These are phyloP conservation scores for Tragopan temminckii DNA, from an alignment of 2,797 vertebrate species.

Conservation along the genomic window DNA sequence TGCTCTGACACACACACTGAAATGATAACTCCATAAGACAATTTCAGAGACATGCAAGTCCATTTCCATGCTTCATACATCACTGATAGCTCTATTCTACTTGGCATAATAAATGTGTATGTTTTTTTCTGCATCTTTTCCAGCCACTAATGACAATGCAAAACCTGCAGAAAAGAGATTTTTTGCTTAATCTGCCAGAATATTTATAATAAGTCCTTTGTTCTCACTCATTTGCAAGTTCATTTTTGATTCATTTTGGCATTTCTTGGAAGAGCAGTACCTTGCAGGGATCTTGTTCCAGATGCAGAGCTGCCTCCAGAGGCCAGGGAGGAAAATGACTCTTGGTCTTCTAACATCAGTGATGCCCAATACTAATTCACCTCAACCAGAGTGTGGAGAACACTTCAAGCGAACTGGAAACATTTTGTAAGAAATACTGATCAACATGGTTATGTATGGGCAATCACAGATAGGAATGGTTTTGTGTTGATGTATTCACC, in stretches of 20 bases:
- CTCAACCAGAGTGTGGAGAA: background rate
- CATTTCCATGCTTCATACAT: background rate
- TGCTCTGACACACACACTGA: background rate
- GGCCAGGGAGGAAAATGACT: background rate
- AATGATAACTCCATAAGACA: background rate
- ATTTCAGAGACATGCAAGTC: background rate
- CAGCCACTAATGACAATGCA: background rate
- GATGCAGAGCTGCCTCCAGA: background rate
- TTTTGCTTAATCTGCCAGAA: background rate
- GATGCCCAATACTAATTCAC: background rate
- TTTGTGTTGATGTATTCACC: background rate
- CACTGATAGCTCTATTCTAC: background rate
- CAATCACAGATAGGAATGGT: background rate
- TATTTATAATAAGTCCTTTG: background rate
- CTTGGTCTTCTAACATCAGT: accelerated
- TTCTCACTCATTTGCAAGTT: background rate
- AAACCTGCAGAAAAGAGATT: background rate
- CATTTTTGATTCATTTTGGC: background rate
- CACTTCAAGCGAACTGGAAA: background rate
- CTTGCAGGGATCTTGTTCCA: background rate
- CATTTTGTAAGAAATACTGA: background rate
- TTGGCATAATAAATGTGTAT: background rate
- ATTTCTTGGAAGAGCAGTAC: background rate
- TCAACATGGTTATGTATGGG: background rate
- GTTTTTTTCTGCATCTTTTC: background rate